phyloP scores from a whole-genome alignment of 2,113 vertebrate genomes.

The Nothoprocta pentlandii region DNA sequence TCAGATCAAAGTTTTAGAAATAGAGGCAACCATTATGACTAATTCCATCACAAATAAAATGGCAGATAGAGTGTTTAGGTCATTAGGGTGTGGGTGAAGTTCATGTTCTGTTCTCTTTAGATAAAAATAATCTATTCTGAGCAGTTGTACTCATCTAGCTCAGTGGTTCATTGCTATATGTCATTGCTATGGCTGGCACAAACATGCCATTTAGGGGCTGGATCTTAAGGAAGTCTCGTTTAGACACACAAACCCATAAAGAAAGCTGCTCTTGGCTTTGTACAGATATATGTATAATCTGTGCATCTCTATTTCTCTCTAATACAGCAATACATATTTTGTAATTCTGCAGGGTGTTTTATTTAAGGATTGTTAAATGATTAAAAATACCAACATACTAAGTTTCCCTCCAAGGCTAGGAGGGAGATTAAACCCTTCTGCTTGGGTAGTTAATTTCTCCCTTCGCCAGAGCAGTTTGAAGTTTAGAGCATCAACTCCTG shows the following conservation, averaged over 20 bases:
- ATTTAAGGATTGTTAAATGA: neutral
- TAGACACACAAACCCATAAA: neutral
- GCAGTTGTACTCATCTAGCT: neutral
- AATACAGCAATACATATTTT: neutral
- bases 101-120: neutral
- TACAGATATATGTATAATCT: neutral
- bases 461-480: neutral
- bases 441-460: neutral
- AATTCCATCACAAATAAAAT: neutral
- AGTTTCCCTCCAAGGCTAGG: neutral
- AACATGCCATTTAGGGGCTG: neutral
- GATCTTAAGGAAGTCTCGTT: neutral
- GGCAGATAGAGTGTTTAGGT: neutral
- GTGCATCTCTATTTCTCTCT: neutral
- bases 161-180: neutral
- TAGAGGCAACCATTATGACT: neutral
- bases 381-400: neutral
- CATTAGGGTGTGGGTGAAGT: neutral
- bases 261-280: neutral
- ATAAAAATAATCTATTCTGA: neutral
- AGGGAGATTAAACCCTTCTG: constrained; percentile 23
- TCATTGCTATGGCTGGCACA: neutral
- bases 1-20: neutral
- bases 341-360: neutral
- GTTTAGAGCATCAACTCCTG: neutral